Percentiles rank a stretch among this genome's conserved stretches.
phyloP scores from a whole-genome alignment of 2,888 invertebrate species.

The Erebia palarica region DNA sequence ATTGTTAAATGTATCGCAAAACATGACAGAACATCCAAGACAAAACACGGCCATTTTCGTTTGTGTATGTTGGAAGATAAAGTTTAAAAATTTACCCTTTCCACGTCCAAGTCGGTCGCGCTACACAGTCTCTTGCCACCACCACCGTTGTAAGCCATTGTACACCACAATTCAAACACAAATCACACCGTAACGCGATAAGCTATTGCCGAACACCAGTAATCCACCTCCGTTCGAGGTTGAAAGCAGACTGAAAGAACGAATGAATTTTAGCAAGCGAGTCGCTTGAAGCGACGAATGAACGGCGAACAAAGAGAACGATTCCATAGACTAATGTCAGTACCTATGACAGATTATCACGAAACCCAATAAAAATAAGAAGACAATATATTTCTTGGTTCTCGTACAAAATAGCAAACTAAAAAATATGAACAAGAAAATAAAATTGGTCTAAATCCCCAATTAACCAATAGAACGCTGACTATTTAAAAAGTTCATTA shows the following conservation, averaged over 20 bases:
- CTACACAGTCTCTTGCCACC: slow-evolving; percentile 82
- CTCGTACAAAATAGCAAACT: too few species aligned
- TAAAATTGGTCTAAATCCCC: background rate
- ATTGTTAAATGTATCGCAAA: slow-evolving; percentile 40
- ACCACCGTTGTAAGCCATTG: slow-evolving; percentile 88
- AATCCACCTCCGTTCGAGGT: slow-evolving; percentile 57
- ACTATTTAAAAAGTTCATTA: background rate
- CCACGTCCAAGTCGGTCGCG: slow-evolving; percentile 76
- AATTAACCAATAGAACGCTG: background rate
- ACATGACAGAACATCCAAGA: slow-evolving; percentile 60
- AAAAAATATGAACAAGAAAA: background rate
- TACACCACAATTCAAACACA: slow-evolving; percentile 84
- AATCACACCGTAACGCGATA: slow-evolving; percentile 79
- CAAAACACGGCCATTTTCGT: slow-evolving; percentile 80
- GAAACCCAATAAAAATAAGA: background rate
- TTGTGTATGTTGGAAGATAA: slow-evolving; percentile 55
- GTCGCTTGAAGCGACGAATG: slow-evolving; percentile 44
- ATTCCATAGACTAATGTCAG: slow-evolving; percentile 32
- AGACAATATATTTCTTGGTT: background rate
- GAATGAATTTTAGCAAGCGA: slow-evolving; percentile 49
- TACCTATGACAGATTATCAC: background rate
- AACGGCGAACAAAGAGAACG: slow-evolving; percentile 36
- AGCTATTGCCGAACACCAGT: slow-evolving; percentile 52
- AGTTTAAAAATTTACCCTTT: slow-evolving; percentile 70
- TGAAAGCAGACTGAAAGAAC: slow-evolving; percentile 73